Evolutionary conservation across 2,797 vertebrate species (phyloP).

Genomic region (Arnoldichthys spilopterus): DNA sequence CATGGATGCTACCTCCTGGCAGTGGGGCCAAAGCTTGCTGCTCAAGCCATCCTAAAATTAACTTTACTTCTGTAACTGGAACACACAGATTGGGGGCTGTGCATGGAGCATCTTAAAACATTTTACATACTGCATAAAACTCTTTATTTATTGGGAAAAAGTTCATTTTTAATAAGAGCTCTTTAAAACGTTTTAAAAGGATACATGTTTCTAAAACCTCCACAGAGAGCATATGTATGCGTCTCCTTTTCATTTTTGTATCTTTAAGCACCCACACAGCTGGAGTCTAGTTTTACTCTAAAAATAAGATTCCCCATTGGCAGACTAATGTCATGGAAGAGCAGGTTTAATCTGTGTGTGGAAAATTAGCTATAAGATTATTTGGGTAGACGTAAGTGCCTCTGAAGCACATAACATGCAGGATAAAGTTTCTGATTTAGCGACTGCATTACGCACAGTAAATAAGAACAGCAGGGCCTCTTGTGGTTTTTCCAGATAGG

Average conservation of each 20-base stretch:
- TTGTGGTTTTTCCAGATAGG: slow-evolving; percentile 31
- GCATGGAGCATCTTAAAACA: no score
- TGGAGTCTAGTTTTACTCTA: not conserved
- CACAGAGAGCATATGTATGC: not conserved
- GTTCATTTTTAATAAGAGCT: not conserved
- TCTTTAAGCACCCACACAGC: not conserved
- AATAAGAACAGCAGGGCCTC: slow-evolving; percentile 42
- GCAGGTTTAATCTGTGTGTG: slow-evolving; percentile 2
- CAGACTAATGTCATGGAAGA: slow-evolving; percentile 3
- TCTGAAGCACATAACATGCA: not conserved
- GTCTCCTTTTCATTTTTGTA: not conserved
- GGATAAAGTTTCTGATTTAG: slow-evolving; percentile 14
- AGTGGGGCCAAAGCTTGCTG: no score
- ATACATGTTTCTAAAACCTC: no score
- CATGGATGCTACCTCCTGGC: no score
- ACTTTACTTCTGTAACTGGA: no score
- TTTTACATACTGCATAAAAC: no score
- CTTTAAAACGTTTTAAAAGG: not conserved
- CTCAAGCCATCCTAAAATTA: no score
- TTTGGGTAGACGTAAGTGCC: not conserved
- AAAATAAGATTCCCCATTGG: slow-evolving; percentile 8
- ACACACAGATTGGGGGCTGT: no score
- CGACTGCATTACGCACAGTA: slow-evolving; percentile 3
- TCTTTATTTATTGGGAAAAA: no score
- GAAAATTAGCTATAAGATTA: slow-evolving; percentile 1